Conservation (phyloP, 2,888 invertebrate species). For the Drosophila anomalipes region DNA sequence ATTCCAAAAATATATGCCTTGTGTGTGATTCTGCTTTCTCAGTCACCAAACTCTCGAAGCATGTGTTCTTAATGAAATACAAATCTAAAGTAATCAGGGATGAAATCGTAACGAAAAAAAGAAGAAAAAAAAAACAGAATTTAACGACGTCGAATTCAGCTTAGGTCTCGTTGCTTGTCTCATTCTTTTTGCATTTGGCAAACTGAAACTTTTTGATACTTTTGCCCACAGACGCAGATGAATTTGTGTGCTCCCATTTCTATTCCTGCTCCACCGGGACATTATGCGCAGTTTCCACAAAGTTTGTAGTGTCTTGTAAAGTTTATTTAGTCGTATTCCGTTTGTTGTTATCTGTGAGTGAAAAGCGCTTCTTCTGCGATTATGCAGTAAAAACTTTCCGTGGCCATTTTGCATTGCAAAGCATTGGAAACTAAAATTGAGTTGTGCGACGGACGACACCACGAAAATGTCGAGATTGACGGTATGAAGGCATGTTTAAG, state of each 20-base stretch:
- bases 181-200: constrained; percentile 74
- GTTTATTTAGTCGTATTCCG: constrained; percentile 34
- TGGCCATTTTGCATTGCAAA: constrained; percentile 76
- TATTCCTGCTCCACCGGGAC: constrained; percentile 43
- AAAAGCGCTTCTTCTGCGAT: constrained; percentile 75
- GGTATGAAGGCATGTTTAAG: constrained; percentile 46
- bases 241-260: constrained; percentile 67
- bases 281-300: constrained; percentile 70
- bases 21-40: not conserved
- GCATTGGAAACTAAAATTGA: constrained; percentile 71
- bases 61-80: constrained; percentile 73
- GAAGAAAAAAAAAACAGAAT: constrained; percentile 61
- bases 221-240: constrained; percentile 69
- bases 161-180: constrained; percentile 20
- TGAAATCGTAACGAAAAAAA: constrained; percentile 16
- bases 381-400: constrained; percentile 76
- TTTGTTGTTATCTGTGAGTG: constrained; percentile 50
- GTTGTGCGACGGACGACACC: constrained; percentile 52
- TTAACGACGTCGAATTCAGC: constrained; percentile 42
- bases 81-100: constrained; percentile 71
- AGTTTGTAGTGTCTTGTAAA: constrained; percentile 57
- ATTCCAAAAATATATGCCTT: not conserved
- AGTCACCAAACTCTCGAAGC: constrained; percentile 23
- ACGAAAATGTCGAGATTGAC: constrained; percentile 57
- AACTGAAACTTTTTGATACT: constrained; percentile 67